These are phyloP conservation scores for Rhynchonycteris naso DNA, from an alignment of 2,797 vertebrate species.

Conservation along the genomic window DNA sequence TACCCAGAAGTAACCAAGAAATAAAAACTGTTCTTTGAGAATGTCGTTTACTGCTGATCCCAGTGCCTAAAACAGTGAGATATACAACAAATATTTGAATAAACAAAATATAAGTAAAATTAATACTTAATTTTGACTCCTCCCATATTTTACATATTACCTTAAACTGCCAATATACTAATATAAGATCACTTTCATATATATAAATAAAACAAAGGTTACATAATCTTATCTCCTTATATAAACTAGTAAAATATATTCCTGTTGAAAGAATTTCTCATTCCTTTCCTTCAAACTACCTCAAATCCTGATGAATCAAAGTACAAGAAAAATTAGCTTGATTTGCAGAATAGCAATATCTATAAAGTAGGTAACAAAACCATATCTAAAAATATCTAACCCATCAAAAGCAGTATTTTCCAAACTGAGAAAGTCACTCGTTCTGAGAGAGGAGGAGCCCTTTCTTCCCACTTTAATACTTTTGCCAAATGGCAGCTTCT, in stretches of 20 bases:
- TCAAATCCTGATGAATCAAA: conserved; percentile 11
- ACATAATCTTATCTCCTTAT: conserved; percentile 8
- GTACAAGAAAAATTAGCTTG: background rate
- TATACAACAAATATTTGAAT: background rate
- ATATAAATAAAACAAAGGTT: background rate
- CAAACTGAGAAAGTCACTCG: background rate
- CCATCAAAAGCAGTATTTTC: conserved; percentile 18
- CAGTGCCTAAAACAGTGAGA: conserved; percentile 15
- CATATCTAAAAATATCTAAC: conserved; percentile 23
- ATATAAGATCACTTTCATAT: conserved; percentile 24
- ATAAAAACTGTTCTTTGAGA: conserved; percentile 13
- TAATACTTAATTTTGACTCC: background rate
- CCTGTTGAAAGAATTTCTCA: background rate
- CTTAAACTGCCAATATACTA: background rate
- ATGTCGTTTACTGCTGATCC: background rate
- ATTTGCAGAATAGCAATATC: background rate
- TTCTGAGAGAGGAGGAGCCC: background rate
- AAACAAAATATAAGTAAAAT: too few species aligned
- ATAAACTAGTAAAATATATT: conserved; percentile 22
- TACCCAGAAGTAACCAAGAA: conserved; percentile 23
- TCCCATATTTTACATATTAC: background rate
- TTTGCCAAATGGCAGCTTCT: background rate
- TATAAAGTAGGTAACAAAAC: background rate
- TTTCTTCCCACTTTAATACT: background rate
- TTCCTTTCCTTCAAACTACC: conserved; percentile 13